Percentiles rank a stretch among this genome's conserved stretches.
phyloP scores from a whole-genome alignment of 1,140 invertebrate genomes.

The Hormaphis cornu region DNA sequence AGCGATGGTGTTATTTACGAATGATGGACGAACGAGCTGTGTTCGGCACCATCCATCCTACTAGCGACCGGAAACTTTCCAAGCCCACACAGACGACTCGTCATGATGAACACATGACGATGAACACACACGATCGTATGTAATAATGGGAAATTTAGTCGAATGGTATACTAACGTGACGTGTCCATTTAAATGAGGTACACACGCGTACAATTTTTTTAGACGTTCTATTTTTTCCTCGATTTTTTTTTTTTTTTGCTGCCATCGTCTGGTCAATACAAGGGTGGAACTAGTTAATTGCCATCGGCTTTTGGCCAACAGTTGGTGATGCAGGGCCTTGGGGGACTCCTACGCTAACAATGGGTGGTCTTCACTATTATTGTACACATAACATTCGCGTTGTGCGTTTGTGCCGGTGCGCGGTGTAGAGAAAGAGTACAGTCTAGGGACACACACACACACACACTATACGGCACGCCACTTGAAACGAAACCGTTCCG shows the following conservation, averaged over 20 bases:
- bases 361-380: conserved; percentile 13
- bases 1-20: too few relatives aligned
- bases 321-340: conserved; percentile 20
- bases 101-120: neutral
- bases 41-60: too few relatives aligned
- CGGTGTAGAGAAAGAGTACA: neutral
- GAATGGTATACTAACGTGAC: too few relatives aligned
- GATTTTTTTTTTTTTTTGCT: neutral
- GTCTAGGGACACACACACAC: neutral
- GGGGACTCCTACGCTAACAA: conserved; percentile 28
- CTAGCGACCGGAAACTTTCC: neutral
- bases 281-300: conserved; percentile 24
- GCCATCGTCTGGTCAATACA: neutral
- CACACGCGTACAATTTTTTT: neutral
- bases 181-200: too few relatives aligned
- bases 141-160: neutral
- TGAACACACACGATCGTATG: neutral
- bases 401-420: conserved; percentile 12
- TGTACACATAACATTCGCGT: neutral
- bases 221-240: neutral
- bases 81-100: too few relatives aligned
- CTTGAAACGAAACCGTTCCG: conserved; percentile 32
- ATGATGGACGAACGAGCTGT: too few relatives aligned
- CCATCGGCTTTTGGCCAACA: conserved; percentile 31
- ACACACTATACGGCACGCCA: neutral